Base-by-base conservation (phyloP, 2,888 invertebrate species). In the Oegoconia quadripuncta region DNA sequence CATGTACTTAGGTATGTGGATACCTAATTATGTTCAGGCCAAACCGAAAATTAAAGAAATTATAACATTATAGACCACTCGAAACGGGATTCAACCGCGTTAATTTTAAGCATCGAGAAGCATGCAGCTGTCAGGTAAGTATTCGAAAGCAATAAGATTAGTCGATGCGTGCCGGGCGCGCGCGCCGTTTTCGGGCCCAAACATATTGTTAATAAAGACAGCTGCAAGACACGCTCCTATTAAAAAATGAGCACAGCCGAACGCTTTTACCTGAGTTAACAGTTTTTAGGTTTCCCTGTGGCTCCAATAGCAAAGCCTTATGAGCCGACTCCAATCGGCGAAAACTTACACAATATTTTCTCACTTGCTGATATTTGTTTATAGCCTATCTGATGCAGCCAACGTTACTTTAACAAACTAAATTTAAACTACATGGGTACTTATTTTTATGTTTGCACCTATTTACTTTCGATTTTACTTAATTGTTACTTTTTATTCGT, bases 151-250 rank as follows among this genome's bases (percentile, higher is more conserved):
- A 64, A 59, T 63, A 65, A 66, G 68, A 69, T 69, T 64, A 68
- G 72, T 50, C 53, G 46, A 48, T 35, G 39, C 59, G 56, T 62
- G 63, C 52, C 62, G 55, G 61, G 58, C 54, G 68, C 57, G 58
- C 58, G 50, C 52, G 51, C 66, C 61, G 57, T 64, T 72, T 74
- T 58, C 63, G 64, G 64, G 51, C 50, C 41, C 48, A 37, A 48
- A 51, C 65, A 72, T 70, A 74, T 74, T 77, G 73, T 75, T 73
- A 78, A 70, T 74, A 73, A 56, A 44, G 69, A 61, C 82, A 82
- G 79, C 80, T 81, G 82, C 78, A 51, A 64, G 63, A 63, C 66
- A 64, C 65, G 63, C 54, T 59, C 52, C 55, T 59, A 64, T 51
- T 61, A 63, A 64, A 65, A 63, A 58, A 42, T 50, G 50, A 60